phyloP scores from a whole-genome alignment of 2,888 invertebrate genomes.

The Parelbella ahira region DNA sequence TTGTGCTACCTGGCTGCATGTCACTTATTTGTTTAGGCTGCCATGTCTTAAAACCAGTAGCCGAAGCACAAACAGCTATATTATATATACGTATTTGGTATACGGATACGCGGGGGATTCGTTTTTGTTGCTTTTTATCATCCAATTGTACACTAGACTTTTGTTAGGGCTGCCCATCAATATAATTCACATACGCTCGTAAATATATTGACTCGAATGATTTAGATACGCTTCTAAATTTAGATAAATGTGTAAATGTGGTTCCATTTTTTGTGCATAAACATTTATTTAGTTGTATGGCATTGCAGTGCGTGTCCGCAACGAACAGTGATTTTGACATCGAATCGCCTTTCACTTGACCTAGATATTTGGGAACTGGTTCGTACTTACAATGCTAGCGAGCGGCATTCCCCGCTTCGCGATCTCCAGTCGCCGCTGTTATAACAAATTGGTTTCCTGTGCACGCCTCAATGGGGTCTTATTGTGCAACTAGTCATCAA shows the following conservation, averaged over 20 bases:
- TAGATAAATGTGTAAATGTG: no score
- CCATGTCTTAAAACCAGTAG: constrained; percentile 76
- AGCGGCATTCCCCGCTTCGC: constrained; percentile 39
- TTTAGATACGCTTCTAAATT: no score
- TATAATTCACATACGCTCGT: not conserved
- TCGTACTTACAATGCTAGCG: constrained; percentile 64
- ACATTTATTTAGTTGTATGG: no score
- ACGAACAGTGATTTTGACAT: constrained; percentile 56
- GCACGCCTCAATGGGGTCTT: constrained; percentile 27
- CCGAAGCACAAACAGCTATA: constrained; percentile 57
- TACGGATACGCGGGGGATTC: constrained; percentile 47
- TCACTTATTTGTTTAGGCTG: constrained; percentile 78
- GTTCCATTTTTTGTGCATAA: no score
- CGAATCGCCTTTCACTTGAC: constrained; percentile 77
- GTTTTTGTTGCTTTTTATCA: constrained; percentile 70
- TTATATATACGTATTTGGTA: constrained; percentile 48
- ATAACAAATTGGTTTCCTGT: constrained; percentile 44
- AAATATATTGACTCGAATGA: not conserved
- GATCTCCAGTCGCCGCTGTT: constrained; percentile 35
- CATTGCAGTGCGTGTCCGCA: constrained; percentile 41
- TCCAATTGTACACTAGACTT: constrained; percentile 63
- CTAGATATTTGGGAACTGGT: constrained; percentile 77
- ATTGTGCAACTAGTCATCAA: constrained; percentile 20
- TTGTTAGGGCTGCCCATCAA: constrained; percentile 29
- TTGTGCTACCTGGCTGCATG: constrained; percentile 66